Conservation (phyloP, 2,797 vertebrate genomes). For the Megalops cyprinoides region DNA sequence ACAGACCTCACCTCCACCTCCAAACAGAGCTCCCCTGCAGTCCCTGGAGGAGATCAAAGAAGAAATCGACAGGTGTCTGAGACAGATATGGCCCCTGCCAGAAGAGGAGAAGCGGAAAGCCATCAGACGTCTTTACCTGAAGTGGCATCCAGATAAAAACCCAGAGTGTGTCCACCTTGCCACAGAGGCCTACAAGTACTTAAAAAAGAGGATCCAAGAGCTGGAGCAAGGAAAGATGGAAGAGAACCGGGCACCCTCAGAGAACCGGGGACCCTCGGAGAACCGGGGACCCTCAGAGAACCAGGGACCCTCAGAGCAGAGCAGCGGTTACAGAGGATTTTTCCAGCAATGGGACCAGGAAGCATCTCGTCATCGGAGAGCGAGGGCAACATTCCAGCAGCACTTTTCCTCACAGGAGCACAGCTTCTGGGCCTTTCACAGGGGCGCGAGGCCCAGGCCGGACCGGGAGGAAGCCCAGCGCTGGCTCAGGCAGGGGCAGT, state of each 20-base stretch:
- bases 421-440: conserved; percentile 79
- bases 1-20: conserved; percentile 33
- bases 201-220: conserved; percentile 65
- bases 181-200: conserved; percentile 72
- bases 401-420: conserved; percentile 46
- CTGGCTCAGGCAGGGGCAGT: conserved; percentile 77
- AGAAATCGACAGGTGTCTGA: conserved; percentile 74
- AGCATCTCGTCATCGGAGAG: conserved; percentile 64
- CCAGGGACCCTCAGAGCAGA: conserved; percentile 33
- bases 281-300: conserved; percentile 36
- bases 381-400: conserved; percentile 58
- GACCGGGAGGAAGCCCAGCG: conserved; percentile 71
- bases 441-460: conserved; percentile 55
- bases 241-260: conserved; percentile 35
- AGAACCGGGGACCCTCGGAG: conserved; percentile 32
- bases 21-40: conserved; percentile 49
- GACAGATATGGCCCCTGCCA: conserved; percentile 70
- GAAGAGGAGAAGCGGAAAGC: conserved; percentile 66
- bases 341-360: conserved; percentile 72
- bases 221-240: conserved; percentile 42
- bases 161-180: conserved; percentile 54
- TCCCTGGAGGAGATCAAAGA: conserved; percentile 70
- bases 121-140: conserved; percentile 73
- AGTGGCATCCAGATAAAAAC: conserved; percentile 83
- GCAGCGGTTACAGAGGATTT: conserved; percentile 41